phyloP scores from a whole-genome alignment of 2,888 invertebrate species.

The Bugulina stolonifera region DNA sequence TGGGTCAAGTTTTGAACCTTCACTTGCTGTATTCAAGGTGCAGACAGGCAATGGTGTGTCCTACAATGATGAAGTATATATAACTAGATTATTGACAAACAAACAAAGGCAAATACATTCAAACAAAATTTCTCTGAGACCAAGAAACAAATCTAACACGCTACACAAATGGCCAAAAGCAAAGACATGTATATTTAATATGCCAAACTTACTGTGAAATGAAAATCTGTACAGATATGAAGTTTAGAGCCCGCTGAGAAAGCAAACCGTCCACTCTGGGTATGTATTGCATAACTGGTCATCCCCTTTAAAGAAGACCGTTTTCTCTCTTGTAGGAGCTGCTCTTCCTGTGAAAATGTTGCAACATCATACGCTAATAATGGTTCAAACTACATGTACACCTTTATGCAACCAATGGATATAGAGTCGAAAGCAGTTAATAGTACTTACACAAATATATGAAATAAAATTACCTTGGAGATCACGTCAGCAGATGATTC shows the following conservation, averaged over 20 bases:
- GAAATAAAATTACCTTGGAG: conserved; percentile 17
- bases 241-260: conserved; percentile 67
- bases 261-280: conserved; percentile 73
- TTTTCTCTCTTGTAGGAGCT: conserved; percentile 83
- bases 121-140: background rate
- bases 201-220: conserved; percentile 13
- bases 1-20: conserved; percentile 61
- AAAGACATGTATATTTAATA: background rate
- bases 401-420: too few species aligned
- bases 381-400: too few species aligned
- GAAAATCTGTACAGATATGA: background rate
- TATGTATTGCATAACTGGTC: conserved; percentile 82
- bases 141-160: background rate
- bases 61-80: background rate
- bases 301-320: conserved; percentile 84
- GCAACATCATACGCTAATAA: too few species aligned
- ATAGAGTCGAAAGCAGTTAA: too few species aligned
- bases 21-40: conserved; percentile 44
- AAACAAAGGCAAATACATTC: background rate
- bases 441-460: too few species aligned
- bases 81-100: background rate
- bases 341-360: conserved; percentile 81
- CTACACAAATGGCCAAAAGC: background rate
- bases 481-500: background rate
- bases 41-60: conserved; percentile 39